A percentile compares a stretch with the other conserved stretches of the same genome.
phyloP scores from a whole-genome alignment of 64 coral and sea anemone genomes.

The Dendronephthya gigantea region DNA sequence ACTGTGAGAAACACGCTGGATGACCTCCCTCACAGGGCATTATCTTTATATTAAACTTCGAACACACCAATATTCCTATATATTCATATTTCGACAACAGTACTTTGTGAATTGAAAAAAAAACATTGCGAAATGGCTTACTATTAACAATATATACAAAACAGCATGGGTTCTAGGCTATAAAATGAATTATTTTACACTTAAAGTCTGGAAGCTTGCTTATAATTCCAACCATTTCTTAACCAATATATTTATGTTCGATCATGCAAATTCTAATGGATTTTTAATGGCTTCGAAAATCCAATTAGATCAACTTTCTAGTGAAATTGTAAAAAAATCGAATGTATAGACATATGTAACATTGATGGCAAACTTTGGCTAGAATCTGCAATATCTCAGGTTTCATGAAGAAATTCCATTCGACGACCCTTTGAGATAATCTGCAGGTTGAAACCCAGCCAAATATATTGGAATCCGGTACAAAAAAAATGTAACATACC shows the following conservation, averaged over 20 bases:
- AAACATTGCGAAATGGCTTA: neutral
- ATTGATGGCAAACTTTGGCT: neutral
- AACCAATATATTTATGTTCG: neutral
- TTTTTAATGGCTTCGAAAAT: constrained; percentile 1
- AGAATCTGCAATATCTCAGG: neutral
- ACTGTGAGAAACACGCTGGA: neutral
- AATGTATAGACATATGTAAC: neutral
- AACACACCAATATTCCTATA: neutral
- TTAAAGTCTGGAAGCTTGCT: neutral
- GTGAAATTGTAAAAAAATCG: neutral
- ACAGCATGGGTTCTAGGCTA: neutral
- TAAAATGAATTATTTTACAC: neutral
- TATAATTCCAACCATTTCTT: neutral
- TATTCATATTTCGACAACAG: neutral
- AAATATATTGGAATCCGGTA: neutral
- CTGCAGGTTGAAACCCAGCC: neutral
- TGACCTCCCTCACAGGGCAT: neutral
- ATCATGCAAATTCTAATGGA: neutral
- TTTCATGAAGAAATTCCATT: neutral
- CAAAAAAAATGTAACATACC: constrained; percentile 44
- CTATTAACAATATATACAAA: neutral
- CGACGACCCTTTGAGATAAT: neutral
- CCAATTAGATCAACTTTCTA: neutral
- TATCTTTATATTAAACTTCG: neutral
- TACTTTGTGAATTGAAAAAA: neutral